phyloP scores from a whole-genome alignment of 2,888 invertebrate genomes.

The Antheraea assamensis region DNA sequence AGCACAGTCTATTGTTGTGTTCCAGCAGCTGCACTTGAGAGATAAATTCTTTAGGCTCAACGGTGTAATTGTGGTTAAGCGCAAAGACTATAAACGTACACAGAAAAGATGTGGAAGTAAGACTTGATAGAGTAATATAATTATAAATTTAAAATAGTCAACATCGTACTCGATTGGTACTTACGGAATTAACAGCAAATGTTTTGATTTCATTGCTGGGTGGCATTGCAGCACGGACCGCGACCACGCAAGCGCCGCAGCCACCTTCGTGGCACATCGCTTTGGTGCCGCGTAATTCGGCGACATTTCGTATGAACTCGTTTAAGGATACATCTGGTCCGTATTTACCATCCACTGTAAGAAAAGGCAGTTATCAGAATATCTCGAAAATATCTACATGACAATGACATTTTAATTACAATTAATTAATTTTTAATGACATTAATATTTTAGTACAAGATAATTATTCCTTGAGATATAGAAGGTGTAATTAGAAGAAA shows the following conservation, averaged over 20 bases:
- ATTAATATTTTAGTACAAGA: no score
- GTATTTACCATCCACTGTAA: slow-evolving; percentile 59
- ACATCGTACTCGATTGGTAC: no score
- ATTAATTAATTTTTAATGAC: no score
- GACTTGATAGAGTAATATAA: not conserved
- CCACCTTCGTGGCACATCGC: slow-evolving; percentile 88
- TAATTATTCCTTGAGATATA: not conserved
- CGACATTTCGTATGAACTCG: slow-evolving; percentile 83
- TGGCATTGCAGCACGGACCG: slow-evolving; percentile 68
- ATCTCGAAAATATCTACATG: not conserved
- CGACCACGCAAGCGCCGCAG: slow-evolving; percentile 86
- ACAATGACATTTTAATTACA: no score
- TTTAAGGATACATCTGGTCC: slow-evolving; percentile 83
- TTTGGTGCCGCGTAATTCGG: slow-evolving; percentile 85
- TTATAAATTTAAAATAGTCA: not conserved
- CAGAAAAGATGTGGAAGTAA: no score
- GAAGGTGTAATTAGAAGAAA: not conserved
- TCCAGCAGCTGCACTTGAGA: no score
- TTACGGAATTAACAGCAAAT: slow-evolving; percentile 85
- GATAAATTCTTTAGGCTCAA: no score
- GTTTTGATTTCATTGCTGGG: slow-evolving; percentile 66
- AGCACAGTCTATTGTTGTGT: no score
- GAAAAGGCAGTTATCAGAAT: not conserved
- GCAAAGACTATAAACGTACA: no score
- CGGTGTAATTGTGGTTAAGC: no score